These are phyloP conservation scores for Drosophila birchii DNA, from an alignment of 2,888 invertebrate genomes.

Conservation along the genomic window DNA sequence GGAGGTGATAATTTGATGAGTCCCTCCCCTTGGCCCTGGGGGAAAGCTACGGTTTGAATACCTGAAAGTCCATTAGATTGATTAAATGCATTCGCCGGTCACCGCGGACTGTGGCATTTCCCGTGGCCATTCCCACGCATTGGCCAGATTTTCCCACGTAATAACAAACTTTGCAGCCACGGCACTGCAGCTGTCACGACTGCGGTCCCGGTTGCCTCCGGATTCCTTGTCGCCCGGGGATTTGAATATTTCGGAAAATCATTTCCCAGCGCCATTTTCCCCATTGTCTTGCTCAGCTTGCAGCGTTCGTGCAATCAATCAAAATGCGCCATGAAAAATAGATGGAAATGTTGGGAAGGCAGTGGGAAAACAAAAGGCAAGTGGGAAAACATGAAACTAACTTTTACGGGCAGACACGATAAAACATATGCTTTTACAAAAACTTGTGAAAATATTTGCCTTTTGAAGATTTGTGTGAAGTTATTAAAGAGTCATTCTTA, in stretches of 20 bases:
- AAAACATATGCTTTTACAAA: not conserved
- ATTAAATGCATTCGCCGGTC: conserved; percentile 50
- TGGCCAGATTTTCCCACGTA: conserved; percentile 18
- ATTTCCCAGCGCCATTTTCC: conserved; percentile 46
- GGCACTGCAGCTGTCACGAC: conserved; percentile 51
- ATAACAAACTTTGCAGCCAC: conserved; percentile 15
- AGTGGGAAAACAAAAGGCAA: conserved; percentile 43
- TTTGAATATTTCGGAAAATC: conserved; percentile 44
- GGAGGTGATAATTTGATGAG: conserved; percentile 60
- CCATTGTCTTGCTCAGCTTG: conserved; percentile 54
- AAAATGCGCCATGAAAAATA: conserved; percentile 64
- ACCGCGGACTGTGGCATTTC: conserved; percentile 9
- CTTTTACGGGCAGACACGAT: not conserved
- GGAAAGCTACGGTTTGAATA: not conserved
- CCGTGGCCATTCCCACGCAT: conserved; percentile 20
- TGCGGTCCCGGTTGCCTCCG: conserved; percentile 24
- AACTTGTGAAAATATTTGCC: not conserved
- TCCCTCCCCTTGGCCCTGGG: not conserved
- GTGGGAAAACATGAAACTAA: conserved; percentile 33
- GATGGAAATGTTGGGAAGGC: not conserved
- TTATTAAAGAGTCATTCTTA: too few species aligned
- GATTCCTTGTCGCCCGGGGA: conserved; percentile 29
- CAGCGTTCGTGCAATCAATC: conserved; percentile 77
- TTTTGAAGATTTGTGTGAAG: not conserved
- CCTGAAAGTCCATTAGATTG: conserved; percentile 50